Conservation (phyloP, 1,140 invertebrate genomes). For the Stegodyphus dumicola region DNA sequence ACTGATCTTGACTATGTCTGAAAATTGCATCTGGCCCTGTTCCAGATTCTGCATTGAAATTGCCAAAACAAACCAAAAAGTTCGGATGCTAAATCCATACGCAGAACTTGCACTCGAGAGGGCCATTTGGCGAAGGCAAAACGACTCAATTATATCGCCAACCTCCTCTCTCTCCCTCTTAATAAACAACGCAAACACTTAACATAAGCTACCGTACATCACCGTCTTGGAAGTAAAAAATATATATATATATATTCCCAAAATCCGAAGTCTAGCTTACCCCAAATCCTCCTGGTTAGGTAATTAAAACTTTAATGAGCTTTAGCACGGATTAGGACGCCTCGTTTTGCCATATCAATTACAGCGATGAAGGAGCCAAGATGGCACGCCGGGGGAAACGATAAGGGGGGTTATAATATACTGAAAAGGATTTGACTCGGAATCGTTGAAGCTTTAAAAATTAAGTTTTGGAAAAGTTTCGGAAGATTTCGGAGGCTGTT, state of each 20-base stretch:
- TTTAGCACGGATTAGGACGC: conserved; percentile 43
- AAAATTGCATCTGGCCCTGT: too few relatives aligned
- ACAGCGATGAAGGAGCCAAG: conserved; percentile 51
- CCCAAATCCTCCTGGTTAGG: conserved; percentile 49
- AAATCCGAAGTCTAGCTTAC: conserved; percentile 41
- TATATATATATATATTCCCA: background rate
- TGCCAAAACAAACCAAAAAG: too few relatives aligned
- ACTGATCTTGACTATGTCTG: too few relatives aligned
- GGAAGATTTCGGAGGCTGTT: conserved; percentile 6
- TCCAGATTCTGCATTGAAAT: too few relatives aligned
- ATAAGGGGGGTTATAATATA: conserved; percentile 33
- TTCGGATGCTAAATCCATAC: too few relatives aligned
- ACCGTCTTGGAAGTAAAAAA: conserved; percentile 22
- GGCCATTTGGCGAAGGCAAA: conserved; percentile 22
- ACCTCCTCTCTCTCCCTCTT: conserved; percentile 3
- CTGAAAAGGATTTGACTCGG: conserved; percentile 15
- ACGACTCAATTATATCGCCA: conserved; percentile 12
- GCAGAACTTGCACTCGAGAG: conserved; percentile 9
- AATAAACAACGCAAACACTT: conserved; percentile 43
- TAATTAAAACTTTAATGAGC: conserved; percentile 61
- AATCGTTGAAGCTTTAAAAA: conserved; percentile 53
- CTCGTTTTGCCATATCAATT: conserved; percentile 53
- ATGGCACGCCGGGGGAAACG: conserved; percentile 3
- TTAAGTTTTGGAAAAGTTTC: conserved; percentile 37
- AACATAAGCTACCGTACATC: conserved; percentile 21